Evolutionary conservation across 2,797 vertebrate genomes (phyloP).

Genomic region (Coregonus ussuriensis): DNA sequence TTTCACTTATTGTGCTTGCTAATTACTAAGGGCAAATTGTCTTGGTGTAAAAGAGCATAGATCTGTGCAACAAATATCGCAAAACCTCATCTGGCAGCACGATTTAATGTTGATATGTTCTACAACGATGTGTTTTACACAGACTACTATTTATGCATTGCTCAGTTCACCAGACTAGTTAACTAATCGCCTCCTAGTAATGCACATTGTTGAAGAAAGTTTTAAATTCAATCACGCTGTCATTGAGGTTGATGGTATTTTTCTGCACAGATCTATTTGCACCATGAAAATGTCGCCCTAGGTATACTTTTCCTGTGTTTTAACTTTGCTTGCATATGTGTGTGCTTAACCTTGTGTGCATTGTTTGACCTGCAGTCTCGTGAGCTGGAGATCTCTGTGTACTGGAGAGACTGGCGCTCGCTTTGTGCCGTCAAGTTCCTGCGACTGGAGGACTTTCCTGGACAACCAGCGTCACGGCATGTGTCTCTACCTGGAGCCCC

Average conservation of each 20-base stretch:
- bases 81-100: too few species aligned
- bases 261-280: not conserved
- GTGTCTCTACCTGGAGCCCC: constrained; percentile 91
- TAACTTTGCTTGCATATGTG: constrained; percentile 15
- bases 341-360: constrained; percentile 13
- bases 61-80: too few species aligned
- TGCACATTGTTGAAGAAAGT: not conserved
- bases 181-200: not conserved
- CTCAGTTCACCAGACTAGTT: not conserved
- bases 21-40: too few species aligned
- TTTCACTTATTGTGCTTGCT: too few species aligned
- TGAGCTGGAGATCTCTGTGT: constrained; percentile 97
- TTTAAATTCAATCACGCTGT: not conserved
- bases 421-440: constrained; percentile 96
- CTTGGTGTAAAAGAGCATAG: too few species aligned
- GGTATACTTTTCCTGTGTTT: constrained; percentile 10
- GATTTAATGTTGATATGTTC: too few species aligned
- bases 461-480: constrained; percentile 96
- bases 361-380: constrained; percentile 61
- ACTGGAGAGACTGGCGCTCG: constrained; percentile 96
- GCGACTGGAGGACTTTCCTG: constrained; percentile 96
- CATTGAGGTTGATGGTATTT: not conserved
- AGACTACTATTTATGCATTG: too few species aligned
- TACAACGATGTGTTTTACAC: too few species aligned
- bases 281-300: not conserved